Evolutionary conservation across 92 coral and sea anemone genomes (phyloP).

Genomic region (Porites cylindrica): DNA sequence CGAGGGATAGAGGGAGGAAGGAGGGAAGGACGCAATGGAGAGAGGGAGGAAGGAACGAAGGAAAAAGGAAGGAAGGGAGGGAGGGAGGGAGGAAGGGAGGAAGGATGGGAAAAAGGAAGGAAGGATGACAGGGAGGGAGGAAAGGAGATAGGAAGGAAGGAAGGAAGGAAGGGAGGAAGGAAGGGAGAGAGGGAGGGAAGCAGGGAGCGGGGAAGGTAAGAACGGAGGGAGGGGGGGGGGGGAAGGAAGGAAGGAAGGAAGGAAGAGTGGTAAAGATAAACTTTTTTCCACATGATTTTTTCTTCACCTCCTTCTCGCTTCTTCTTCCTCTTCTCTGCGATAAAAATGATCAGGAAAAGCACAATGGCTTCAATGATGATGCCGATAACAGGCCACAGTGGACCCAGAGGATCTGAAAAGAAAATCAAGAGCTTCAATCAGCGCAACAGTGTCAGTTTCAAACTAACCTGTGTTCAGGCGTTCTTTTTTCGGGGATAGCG

Average conservation of each 20-base stretch:
- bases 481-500: too few species aligned
- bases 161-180: neutral
- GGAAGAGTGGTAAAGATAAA: neutral
- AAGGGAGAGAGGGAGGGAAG: neutral
- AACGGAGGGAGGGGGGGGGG: neutral
- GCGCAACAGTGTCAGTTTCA: too few species aligned
- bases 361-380: constrained; percentile 80
- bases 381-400: constrained; percentile 95
- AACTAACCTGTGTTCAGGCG: too few species aligned
- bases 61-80: neutral
- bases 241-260: neutral
- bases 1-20: neutral
- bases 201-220: neutral
- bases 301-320: constrained; percentile 45
- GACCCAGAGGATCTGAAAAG: constrained; percentile 83
- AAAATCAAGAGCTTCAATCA: neutral
- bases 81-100: neutral
- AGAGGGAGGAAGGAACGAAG: neutral
- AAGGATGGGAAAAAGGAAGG: neutral
- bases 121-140: neutral
- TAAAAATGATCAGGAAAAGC: constrained; percentile 65
- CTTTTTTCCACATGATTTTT: neutral
- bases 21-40: neutral
- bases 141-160: neutral
- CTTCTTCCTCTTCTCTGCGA: constrained; percentile 65